Percentiles rank a stretch among this genome's conserved stretches.
Conservation (phyloP, 2,888 invertebrate species). For the Cantharis lateralis region DNA sequence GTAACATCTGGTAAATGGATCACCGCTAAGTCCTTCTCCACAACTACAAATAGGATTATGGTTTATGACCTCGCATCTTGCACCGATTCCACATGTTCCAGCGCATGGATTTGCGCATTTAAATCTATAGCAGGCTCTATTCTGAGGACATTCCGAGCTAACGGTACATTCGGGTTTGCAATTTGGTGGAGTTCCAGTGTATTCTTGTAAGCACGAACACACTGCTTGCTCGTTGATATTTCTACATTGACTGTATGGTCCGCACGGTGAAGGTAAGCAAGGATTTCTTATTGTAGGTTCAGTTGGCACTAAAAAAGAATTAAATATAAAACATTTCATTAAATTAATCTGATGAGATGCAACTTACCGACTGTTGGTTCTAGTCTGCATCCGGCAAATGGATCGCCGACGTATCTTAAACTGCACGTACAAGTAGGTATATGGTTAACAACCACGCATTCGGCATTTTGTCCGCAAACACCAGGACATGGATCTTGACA, state of each 20-base stretch:
- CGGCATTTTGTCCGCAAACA: conserved; percentile 80
- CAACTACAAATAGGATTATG: conserved; percentile 80
- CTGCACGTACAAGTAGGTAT: conserved; percentile 83
- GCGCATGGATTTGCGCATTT: conserved; percentile 78
- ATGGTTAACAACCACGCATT: conserved; percentile 84
- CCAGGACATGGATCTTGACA: conserved; percentile 87
- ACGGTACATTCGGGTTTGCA: conserved; percentile 75
- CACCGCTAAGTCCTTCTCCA: conserved; percentile 73
- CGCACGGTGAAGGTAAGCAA: conserved; percentile 79
- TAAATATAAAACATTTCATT: not conserved
- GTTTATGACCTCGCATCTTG: conserved; percentile 75
- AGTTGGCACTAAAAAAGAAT: conserved; percentile 37
- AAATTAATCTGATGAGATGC: not conserved
- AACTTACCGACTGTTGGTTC: conserved; percentile 43
- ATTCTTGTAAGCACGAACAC: conserved; percentile 71
- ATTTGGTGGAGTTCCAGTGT: conserved; percentile 67
- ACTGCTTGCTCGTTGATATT: conserved; percentile 70
- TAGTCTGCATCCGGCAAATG: conserved; percentile 62
- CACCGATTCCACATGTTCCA: conserved; percentile 77
- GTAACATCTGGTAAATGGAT: conserved; percentile 71
- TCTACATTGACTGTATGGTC: conserved; percentile 77
- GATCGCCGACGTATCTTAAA: conserved; percentile 75
- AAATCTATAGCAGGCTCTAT: conserved; percentile 68
- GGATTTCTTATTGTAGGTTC: conserved; percentile 58
- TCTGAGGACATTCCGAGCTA: conserved; percentile 70